A percentile compares a stretch with the other conserved stretches of the same genome.
Evolutionary conservation across 2,797 vertebrate species (phyloP).

Genomic region (Fratercula arctica): DNA sequence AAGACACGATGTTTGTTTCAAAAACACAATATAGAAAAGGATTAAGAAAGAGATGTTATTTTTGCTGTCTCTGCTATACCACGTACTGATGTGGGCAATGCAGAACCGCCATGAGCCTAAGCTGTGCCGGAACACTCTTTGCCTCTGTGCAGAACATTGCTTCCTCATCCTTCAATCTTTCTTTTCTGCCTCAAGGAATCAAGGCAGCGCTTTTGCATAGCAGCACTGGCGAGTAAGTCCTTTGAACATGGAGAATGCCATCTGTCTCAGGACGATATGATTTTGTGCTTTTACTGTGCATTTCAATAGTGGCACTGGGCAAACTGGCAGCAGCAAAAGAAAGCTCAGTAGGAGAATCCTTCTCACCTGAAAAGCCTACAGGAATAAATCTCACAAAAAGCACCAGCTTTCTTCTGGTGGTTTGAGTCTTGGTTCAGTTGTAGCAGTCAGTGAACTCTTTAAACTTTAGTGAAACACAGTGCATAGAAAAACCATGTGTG

Average conservation of each 20-base stretch:
- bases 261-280: neutral
- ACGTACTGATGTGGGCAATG: accelerated
- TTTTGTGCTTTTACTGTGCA: neutral
- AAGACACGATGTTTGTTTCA: neutral
- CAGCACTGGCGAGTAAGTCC: neutral
- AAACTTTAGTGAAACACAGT: neutral
- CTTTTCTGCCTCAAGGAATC: neutral
- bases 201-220: neutral
- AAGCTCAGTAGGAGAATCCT: neutral
- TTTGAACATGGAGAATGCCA: neutral
- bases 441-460: neutral
- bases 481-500: neutral
- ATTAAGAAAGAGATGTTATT: neutral
- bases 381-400: neutral
- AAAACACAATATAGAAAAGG: neutral
- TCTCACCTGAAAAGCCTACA: neutral
- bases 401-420: neutral
- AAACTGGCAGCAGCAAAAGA: neutral
- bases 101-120: neutral
- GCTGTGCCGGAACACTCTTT: neutral
- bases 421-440: neutral
- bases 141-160: neutral
- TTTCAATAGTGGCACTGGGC: neutral
- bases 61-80: neutral
- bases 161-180: neutral